Conservation (phyloP, 1,140 invertebrate genomes). For the Odontomachus brunneus region DNA sequence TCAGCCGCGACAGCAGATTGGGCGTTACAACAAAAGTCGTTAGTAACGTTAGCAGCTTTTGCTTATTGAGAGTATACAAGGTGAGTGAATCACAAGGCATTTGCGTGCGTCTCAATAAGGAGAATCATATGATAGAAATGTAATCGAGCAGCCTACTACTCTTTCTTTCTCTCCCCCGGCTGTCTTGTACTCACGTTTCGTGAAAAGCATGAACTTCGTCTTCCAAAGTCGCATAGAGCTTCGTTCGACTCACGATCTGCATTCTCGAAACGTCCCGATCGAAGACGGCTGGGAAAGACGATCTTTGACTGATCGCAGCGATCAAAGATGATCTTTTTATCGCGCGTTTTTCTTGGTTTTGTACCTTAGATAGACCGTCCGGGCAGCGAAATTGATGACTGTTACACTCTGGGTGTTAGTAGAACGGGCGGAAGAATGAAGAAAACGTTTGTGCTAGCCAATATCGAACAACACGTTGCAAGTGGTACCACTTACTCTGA, state of each 20-base stretch:
- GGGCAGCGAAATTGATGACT: slow-evolving; percentile 37
- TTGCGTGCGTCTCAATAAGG: neutral
- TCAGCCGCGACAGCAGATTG: slow-evolving; percentile 52
- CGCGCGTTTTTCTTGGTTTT: no score
- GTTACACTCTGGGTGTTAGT: slow-evolving; percentile 69
- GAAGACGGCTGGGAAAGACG: no score
- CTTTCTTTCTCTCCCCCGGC: no score
- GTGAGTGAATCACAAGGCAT: slow-evolving; percentile 7
- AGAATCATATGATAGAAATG: slow-evolving; percentile 22
- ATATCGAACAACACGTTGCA: slow-evolving; percentile 77
- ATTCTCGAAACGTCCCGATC: no score
- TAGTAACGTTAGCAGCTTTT: slow-evolving; percentile 74
- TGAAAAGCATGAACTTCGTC: no score
- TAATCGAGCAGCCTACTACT: neutral
- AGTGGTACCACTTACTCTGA: slow-evolving; percentile 92
- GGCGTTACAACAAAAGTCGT: slow-evolving; percentile 44
- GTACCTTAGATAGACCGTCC: slow-evolving; percentile 9
- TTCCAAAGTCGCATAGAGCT: no score
- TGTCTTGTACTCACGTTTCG: no score
- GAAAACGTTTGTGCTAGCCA: slow-evolving; percentile 74
- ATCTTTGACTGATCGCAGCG: no score
- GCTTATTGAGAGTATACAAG: neutral
- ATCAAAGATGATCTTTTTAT: no score
- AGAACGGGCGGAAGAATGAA: slow-evolving; percentile 49
- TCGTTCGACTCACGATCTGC: no score